Conservation (phyloP, 2,888 invertebrate genomes). For the Hofmannophila pseudospretella region DNA sequence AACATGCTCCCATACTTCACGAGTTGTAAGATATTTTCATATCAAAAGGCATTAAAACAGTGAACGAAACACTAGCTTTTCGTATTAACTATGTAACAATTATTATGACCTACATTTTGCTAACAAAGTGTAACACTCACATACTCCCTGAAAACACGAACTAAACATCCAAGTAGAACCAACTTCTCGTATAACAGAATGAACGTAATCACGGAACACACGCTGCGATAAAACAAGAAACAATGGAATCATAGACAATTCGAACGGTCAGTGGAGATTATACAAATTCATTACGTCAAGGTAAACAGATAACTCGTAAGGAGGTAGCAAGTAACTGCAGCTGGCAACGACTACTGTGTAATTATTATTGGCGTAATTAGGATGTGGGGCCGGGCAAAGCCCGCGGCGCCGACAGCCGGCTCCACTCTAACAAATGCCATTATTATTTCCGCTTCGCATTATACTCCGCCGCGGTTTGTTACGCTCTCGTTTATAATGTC, state of each 20-base stretch:
- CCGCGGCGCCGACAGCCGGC: slow-evolving; percentile 55
- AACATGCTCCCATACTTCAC: too few species aligned
- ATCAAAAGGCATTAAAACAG: too few species aligned
- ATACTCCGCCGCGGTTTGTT: slow-evolving; percentile 57
- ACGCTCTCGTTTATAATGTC: slow-evolving; percentile 61
- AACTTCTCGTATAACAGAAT: too few species aligned
- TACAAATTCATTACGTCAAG: slow-evolving; percentile 6
- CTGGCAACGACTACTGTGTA: slow-evolving; percentile 64
- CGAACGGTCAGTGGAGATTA: slow-evolving; percentile 2
- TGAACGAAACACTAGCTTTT: too few species aligned
- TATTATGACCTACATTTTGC: too few species aligned
- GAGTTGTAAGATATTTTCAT: too few species aligned
- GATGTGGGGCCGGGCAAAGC: slow-evolving; percentile 58
- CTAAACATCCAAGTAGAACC: too few species aligned
- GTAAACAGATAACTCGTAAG: slow-evolving; percentile 15
- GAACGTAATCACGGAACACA: neutral
- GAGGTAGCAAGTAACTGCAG: slow-evolving; percentile 31
- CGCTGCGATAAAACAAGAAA: neutral
- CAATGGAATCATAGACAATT: slow-evolving; percentile 2
- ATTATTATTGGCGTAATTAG: slow-evolving; percentile 76
- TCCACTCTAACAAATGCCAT: slow-evolving; percentile 62
- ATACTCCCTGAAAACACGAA: too few species aligned
- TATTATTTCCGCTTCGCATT: slow-evolving; percentile 72
- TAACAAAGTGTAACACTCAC: too few species aligned
- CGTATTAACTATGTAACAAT: too few species aligned